These are phyloP conservation scores for Mamestra configurata DNA, from an alignment of 1,140 invertebrate genomes.

Conservation along the genomic window DNA sequence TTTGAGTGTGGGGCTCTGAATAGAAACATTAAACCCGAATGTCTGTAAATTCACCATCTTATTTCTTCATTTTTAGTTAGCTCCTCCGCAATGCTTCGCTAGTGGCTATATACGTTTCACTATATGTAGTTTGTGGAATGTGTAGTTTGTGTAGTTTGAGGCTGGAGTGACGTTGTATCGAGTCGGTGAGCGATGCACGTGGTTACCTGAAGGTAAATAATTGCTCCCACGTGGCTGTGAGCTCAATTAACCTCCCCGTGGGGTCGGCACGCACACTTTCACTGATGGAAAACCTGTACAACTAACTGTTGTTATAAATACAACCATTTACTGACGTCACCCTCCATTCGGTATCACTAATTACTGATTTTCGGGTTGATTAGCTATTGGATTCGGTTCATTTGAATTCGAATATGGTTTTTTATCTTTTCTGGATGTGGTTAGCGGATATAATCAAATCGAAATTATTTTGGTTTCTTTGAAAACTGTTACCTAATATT, in stretches of 20 bases:
- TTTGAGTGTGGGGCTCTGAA: conserved; percentile 51
- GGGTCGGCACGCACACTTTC: conserved; percentile 72
- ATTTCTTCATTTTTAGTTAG: conserved; percentile 85
- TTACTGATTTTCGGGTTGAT: conserved; percentile 11
- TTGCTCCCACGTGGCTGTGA: conserved; percentile 81
- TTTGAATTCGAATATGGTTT: background rate
- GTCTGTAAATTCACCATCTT: conserved; percentile 84
- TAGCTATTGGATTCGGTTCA: background rate
- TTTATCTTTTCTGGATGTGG: background rate
- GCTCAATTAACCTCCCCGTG: conserved; percentile 80
- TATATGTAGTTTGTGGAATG: conserved; percentile 47
- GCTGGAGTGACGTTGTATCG: conserved; percentile 50
- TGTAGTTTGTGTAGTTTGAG: conserved; percentile 44
- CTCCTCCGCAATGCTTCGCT: conserved; percentile 81
- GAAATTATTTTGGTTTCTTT: background rate
- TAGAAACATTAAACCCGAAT: conserved; percentile 81
- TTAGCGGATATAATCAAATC: background rate
- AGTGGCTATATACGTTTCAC: conserved; percentile 64
- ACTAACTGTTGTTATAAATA: conserved; percentile 50
- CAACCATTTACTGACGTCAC: conserved; percentile 17
- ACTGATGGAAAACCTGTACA: conserved; percentile 70
- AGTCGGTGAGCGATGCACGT: conserved; percentile 69
- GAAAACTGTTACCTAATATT: background rate
- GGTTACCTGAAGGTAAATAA: conserved; percentile 84
- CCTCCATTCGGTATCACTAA: conserved; percentile 23